These are phyloP conservation scores for Drosophila mimetica DNA, from an alignment of 2,888 invertebrate species.

Conservation along the genomic window DNA sequence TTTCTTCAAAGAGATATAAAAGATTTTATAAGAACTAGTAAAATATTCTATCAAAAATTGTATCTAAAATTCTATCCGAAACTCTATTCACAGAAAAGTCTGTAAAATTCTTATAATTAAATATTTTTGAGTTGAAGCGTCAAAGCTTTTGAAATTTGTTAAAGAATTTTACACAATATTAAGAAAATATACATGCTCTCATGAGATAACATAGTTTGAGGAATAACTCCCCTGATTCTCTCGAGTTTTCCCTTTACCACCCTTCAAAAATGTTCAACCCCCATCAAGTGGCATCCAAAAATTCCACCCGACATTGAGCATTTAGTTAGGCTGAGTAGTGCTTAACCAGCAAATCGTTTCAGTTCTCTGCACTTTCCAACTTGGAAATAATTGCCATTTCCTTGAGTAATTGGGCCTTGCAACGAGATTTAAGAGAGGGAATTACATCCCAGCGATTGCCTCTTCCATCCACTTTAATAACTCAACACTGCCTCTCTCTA, in stretches of 20 bases:
- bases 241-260: constrained; percentile 4
- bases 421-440: constrained; percentile 3
- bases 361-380: constrained; percentile 5
- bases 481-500: constrained; percentile 23
- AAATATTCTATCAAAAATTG: no score
- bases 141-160: not conserved
- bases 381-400: constrained; percentile 35
- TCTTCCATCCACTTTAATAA: constrained; percentile 64
- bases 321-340: constrained; percentile 14
- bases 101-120: no score
- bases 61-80: no score
- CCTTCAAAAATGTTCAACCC: constrained; percentile 16
- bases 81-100: no score
- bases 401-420: constrained; percentile 18
- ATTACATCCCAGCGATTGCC: constrained; percentile 7
- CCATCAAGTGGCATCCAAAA: constrained; percentile 12
- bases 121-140: not conserved
- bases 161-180: not conserved
- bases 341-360: constrained; percentile 20
- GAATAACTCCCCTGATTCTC: not conserved
- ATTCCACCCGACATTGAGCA: constrained; percentile 34
- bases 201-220: not conserved
- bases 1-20: no score
- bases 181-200: not conserved
- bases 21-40: no score